A percentile compares a stretch with the other conserved stretches of the same genome.
phyloP scores from a whole-genome alignment of 1,140 invertebrate species.

The Ceratitis capitata region DNA sequence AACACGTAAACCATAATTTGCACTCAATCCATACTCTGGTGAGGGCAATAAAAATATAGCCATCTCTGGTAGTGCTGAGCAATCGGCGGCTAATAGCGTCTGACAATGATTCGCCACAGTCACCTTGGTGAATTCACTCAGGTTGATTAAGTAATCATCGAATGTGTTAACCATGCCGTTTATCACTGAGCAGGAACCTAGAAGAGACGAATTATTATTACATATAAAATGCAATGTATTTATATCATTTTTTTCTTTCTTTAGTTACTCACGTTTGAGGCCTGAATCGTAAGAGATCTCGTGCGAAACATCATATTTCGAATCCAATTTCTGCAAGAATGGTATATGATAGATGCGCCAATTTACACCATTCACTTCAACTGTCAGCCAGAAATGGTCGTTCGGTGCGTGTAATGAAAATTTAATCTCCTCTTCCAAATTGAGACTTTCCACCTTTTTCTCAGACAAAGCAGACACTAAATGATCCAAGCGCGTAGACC shows the following conservation, averaged over 20 bases:
- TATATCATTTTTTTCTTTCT: too few relatives aligned
- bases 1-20: conserved; percentile 56
- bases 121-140: conserved; percentile 49
- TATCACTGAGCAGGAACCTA: conserved; percentile 60
- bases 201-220: neutral
- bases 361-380: conserved; percentile 58
- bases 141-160: conserved; percentile 59
- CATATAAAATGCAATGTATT: neutral
- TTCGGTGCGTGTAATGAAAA: conserved; percentile 56
- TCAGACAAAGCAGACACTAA: conserved; percentile 59
- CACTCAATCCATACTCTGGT: conserved; percentile 42
- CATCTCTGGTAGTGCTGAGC: conserved; percentile 54
- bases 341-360: conserved; percentile 63
- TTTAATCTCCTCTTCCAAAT: conserved; percentile 59
- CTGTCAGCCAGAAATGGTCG: conserved; percentile 58
- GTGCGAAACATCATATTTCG: conserved; percentile 61
- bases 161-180: conserved; percentile 62
- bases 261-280: conserved; percentile 50
- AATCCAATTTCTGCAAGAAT: conserved; percentile 60
- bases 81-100: conserved; percentile 59
- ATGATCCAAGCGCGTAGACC: conserved; percentile 60
- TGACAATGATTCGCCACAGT: conserved; percentile 49
- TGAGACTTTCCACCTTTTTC: conserved; percentile 56
- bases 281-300: conserved; percentile 60
- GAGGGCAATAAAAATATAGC: conserved; percentile 57